Evolutionary conservation across 2,888 invertebrate genomes (phyloP), one percentile per base, ranked within the genome.

Genomic region (Camptogramma bilineatum): DNA sequence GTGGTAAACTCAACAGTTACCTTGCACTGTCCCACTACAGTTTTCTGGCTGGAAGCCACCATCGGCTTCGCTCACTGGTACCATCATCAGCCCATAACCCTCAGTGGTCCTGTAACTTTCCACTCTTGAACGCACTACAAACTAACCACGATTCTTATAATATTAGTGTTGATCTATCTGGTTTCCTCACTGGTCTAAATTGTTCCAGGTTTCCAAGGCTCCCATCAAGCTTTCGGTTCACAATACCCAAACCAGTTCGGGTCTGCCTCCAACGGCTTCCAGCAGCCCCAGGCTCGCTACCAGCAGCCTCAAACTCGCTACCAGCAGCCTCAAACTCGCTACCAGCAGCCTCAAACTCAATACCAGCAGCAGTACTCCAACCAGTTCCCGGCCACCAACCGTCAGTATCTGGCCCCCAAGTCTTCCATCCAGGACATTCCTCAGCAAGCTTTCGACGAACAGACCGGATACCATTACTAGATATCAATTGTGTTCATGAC

Each of bases 391-490:
- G 77, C 83, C n/a, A 65, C 84, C 62, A 86, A 77, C 75, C 86
- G 87, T 55, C 90, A 91, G 71, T 91, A 91, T 78, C 76, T 87
- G 68, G 82, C 88, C 5, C 90, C 91, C 1, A 84, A 81, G 64
- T 62, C 77, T 24, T 73, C 81, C 24, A 76, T 75, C 76, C 51
- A 56, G 58, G 82, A 85, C 69, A 72, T 74, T 48, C 88, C 89
- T 18, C 90, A 91, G 63, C 92, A 92, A 67, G 71, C 81, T 31
- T 93, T 93, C 62, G 89, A 93, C 53, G 91, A 90, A 64, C 71
- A 88, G 57, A 89, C 89, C 18, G 91, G 91, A 50, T 92, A 92
- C 75, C 83, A 85, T 24, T 92, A 92, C 65, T 91, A 82, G 18
- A 51, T 77, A 57, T 28, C 57, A 13, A 60, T 55, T 74, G 64